Base-by-base conservation (phyloP, 2,113 vertebrate species). In the Neomonachus schauinslandi region DNA sequence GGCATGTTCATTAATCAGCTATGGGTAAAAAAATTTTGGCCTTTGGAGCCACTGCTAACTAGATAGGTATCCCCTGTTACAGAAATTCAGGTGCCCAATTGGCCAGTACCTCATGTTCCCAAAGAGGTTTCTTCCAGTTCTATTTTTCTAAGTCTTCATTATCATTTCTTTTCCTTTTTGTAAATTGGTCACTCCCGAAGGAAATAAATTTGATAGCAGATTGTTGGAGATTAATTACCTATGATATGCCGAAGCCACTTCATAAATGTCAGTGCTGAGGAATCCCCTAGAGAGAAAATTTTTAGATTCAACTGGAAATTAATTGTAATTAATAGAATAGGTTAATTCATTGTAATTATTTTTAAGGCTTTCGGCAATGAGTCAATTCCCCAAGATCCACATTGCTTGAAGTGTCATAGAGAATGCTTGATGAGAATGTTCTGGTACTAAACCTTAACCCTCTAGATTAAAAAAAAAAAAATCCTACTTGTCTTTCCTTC, bases 301-400 rank as follows among this genome's bases (percentile, higher is more conserved):
- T 95, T 97, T 92, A 89, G 57, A 95, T 97, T 92, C 82, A 97
- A 96, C 72, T 97, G 65, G 91, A 98, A 97, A 97, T 98, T 97
- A 97, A 97, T 98, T 98, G 97, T 97, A 98, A 97, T 98, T 97
- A 98, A 97, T 93, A 95, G 94, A 98, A 97, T 97, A 97, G 95
- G 96, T 97, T 98, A 98, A 98, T 97, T 97, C 95, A 94, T 88
- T 98, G 89, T 97, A 97, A 98, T 98, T 98, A 96, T 96, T 97
- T 97, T 97, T 97, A 97, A 97, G 96, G 95, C 97, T 97, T 98
- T 97, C 91, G 94, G 97, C 95, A 98, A 83, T 93, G 93, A 98
- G 93, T 87, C 97, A 97, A 98, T 97, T 97, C 91, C 94, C 93
- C 14, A n/a, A 89, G 96, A 94, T 89, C 89, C 46, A 53, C 89